Evolutionary conservation across 2,888 invertebrate genomes (phyloP).

Genomic region (Acleris cristana): DNA sequence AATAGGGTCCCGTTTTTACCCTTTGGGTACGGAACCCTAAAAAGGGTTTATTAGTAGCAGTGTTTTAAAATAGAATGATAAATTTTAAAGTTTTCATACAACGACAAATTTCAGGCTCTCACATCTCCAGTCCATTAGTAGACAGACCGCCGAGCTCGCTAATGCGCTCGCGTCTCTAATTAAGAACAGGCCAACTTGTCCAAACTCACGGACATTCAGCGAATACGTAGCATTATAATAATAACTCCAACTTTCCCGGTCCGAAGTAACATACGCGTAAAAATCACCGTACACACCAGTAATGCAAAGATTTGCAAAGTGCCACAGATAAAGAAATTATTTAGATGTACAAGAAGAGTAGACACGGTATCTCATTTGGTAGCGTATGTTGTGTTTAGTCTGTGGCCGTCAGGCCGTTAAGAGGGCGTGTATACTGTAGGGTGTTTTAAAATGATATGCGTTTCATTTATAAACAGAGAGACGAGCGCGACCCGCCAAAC

Average conservation of each 20-base stretch:
- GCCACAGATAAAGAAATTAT: slow-evolving; percentile 43
- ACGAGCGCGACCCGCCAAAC: slow-evolving; percentile 72
- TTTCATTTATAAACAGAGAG: slow-evolving; percentile 81
- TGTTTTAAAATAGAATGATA: neutral
- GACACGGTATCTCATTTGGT: slow-evolving; percentile 34
- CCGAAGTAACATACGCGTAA: slow-evolving; percentile 55
- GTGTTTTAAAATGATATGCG: slow-evolving; percentile 76
- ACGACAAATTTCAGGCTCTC: slow-evolving; percentile 8
- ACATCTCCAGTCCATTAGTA: slow-evolving; percentile 30
- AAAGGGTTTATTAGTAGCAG: neutral
- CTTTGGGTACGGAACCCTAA: no score
- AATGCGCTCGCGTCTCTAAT: slow-evolving; percentile 55
- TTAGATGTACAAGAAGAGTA: slow-evolving; percentile 4
- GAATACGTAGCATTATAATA: slow-evolving; percentile 58
- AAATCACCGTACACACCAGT: slow-evolving; percentile 48
- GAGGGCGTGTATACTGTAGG: slow-evolving; percentile 56
- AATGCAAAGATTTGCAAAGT: slow-evolving; percentile 31
- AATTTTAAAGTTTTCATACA: neutral
- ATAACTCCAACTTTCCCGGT: slow-evolving; percentile 60
- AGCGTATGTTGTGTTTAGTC: slow-evolving; percentile 34
- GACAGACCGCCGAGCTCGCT: slow-evolving; percentile 43
- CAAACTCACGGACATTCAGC: slow-evolving; percentile 54
- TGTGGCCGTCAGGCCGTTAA: slow-evolving; percentile 44
- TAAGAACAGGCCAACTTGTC: slow-evolving; percentile 52
- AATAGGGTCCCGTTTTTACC: no score